phyloP scores from a whole-genome alignment of 2,888 invertebrate genomes.

The Eupithecia vulgata region DNA sequence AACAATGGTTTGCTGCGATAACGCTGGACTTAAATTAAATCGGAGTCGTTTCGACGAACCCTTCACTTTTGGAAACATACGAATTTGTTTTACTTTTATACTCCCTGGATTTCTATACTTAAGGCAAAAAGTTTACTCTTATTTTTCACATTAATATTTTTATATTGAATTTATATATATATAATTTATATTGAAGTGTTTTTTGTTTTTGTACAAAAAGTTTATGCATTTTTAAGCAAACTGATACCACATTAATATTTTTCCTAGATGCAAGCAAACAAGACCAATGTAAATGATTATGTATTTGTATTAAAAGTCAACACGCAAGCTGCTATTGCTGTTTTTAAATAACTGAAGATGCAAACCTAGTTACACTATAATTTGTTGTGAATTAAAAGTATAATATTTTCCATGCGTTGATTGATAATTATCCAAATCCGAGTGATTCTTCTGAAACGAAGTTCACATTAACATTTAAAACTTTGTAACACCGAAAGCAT shows the following conservation, averaged over 20 bases:
- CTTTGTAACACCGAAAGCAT: constrained; percentile 19
- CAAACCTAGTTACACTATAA: not conserved
- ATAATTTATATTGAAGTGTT: not conserved
- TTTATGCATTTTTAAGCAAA: not conserved
- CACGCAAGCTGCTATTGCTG: too few species aligned
- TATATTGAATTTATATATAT: too few species aligned
- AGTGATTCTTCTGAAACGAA: not conserved
- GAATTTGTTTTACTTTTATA: constrained; percentile 33
- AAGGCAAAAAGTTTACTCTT: not conserved
- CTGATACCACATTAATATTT: not conserved
- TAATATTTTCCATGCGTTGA: not conserved
- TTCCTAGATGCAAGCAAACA: not conserved
- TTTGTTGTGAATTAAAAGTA: not conserved
- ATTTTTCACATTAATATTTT: not conserved
- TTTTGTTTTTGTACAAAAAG: not conserved
- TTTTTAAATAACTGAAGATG: too few species aligned
- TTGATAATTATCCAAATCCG: not conserved
- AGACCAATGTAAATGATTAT: not conserved
- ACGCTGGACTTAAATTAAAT: constrained; percentile 82
- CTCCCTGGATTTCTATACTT: not conserved
- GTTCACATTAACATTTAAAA: not conserved
- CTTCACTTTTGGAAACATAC: constrained; percentile 68
- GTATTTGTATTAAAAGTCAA: too few species aligned
- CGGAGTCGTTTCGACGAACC: constrained; percentile 79
- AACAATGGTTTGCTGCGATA: constrained; percentile 81